phyloP scores from a whole-genome alignment of 2,888 invertebrate genomes.

The Mesorhabditis spiculigera region DNA sequence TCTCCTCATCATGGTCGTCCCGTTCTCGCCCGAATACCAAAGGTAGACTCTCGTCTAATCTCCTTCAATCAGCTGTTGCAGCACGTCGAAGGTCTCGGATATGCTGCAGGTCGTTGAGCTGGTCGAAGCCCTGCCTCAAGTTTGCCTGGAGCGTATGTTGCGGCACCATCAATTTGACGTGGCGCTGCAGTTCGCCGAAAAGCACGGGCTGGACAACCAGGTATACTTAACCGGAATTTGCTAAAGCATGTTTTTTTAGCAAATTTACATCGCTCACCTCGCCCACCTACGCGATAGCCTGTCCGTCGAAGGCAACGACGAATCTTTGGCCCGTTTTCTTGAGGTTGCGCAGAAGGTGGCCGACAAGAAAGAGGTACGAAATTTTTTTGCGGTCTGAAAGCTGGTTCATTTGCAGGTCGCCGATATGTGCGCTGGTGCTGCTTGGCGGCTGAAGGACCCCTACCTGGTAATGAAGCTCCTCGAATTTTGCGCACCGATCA shows the following conservation, averaged over 20 bases:
- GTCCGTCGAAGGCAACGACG: background rate
- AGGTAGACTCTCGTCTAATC: background rate
- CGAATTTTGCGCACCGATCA: background rate
- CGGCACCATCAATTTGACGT: slow-evolving; percentile 1
- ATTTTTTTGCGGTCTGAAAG: background rate
- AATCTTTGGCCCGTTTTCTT: background rate
- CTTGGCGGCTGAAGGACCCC: background rate
- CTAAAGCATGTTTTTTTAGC: background rate
- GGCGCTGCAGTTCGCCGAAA: background rate
- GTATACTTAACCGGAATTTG: background rate
- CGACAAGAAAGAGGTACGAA: background rate
- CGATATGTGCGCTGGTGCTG: background rate
- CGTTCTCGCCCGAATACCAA: background rate
- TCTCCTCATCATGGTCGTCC: background rate
- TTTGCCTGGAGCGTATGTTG: background rate
- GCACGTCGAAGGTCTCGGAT: too few relatives aligned
- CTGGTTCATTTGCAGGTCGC: background rate
- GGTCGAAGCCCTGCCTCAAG: background rate
- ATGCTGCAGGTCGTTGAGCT: background rate
- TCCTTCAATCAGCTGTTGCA: background rate
- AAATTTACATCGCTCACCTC: background rate
- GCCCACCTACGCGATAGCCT: background rate
- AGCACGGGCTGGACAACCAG: background rate
- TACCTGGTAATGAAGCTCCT: background rate
- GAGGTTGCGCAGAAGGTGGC: background rate